Conservation (phyloP, 2,113 vertebrate genomes). For the Pionites leucogaster region DNA sequence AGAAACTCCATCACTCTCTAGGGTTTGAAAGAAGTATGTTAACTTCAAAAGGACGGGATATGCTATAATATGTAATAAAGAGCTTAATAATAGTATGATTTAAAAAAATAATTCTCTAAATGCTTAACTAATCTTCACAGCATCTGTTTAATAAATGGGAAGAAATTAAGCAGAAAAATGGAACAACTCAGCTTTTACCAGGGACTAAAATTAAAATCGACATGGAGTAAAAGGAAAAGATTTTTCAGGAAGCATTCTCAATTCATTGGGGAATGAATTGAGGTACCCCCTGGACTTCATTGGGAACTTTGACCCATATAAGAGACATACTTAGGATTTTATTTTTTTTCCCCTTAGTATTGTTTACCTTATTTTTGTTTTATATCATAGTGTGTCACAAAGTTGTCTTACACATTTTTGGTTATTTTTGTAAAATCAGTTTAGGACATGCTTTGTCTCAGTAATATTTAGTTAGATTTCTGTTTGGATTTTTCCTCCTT, state of each 20-base stretch:
- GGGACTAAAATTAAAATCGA: not conserved
- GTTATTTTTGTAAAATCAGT: not conserved
- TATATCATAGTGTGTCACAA: not conserved
- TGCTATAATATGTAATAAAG: not conserved
- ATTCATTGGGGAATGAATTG: not conserved
- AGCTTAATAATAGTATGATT: not conserved
- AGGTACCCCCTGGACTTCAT: not conserved
- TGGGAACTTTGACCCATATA: not conserved
- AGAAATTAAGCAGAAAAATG: not conserved
- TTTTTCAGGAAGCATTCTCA: not conserved
- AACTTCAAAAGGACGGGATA: not conserved
- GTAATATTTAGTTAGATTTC: not conserved
- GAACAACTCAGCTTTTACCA: not conserved
- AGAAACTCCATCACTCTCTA: not conserved
- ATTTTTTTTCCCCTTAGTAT: accelerated
- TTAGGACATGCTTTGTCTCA: not conserved
- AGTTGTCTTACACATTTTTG: not conserved
- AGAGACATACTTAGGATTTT: not conserved
- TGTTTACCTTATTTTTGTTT: not conserved
- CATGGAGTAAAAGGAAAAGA: not conserved
- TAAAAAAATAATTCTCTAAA: not conserved
- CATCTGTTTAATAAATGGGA: not conserved
- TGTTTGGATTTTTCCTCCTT: not conserved
- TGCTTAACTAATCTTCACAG: not conserved
- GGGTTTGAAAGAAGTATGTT: not conserved